Evolutionary conservation across 2,797 vertebrate species (phyloP).

Genomic region (Smutsia temminckii): DNA sequence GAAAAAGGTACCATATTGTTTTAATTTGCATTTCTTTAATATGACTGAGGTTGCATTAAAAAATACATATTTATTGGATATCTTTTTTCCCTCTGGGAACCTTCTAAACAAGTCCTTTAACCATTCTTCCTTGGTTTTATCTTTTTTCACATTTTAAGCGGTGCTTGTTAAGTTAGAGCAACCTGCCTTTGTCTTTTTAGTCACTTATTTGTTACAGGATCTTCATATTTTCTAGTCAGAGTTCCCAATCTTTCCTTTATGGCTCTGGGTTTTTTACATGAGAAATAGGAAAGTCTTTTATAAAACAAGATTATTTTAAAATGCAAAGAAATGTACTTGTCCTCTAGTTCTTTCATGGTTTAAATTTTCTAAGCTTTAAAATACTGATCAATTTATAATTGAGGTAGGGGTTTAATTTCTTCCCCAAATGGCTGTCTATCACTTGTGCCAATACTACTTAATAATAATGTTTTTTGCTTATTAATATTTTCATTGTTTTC

Average conservation of each 20-base stretch:
- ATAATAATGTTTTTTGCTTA: no score
- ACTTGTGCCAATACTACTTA: background rate
- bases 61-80: background rate
- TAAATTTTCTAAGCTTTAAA: constrained; percentile 17
- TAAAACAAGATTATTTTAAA: background rate
- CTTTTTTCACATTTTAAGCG: background rate
- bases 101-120: constrained; percentile 1
- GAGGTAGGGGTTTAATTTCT: background rate
- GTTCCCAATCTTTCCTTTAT: background rate
- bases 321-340: background rate
- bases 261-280: constrained; percentile 2
- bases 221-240: background rate
- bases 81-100: background rate
- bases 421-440: background rate
- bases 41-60: background rate
- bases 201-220: constrained; percentile 11
- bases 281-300: background rate
- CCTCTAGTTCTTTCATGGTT: background rate
- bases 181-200: background rate
- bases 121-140: background rate
- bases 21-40: background rate
- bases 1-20: background rate
- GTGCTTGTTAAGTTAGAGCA: background rate
- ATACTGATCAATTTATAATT: background rate
- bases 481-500: no score